Evolutionary conservation across 1,140 invertebrate species (phyloP).

Genomic region (Formica selysi): DNA sequence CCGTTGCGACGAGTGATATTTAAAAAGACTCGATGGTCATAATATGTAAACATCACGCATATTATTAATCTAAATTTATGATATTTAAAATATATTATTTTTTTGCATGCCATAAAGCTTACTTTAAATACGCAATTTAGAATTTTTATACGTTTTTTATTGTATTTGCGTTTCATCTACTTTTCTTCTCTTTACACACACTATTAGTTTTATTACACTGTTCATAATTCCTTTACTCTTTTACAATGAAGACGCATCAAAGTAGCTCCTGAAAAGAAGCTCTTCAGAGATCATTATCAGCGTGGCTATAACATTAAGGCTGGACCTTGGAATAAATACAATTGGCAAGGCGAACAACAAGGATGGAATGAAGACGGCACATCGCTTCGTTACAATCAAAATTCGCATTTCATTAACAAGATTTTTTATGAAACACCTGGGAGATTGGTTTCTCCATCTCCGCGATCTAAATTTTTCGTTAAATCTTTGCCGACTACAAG

Average conservation of each 20-base stretch:
- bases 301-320: slow-evolving; percentile 6
- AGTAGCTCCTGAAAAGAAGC: slow-evolving; percentile 5
- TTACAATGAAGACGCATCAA: neutral
- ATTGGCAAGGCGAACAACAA: neutral
- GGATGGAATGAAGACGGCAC: slow-evolving; percentile 12
- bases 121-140: neutral
- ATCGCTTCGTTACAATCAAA: neutral
- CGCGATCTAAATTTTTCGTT: neutral
- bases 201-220: neutral
- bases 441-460: neutral
- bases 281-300: slow-evolving; percentile 8
- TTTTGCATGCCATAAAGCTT: neutral
- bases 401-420: neutral
- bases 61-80: slow-evolving; percentile 10
- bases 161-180: neutral
- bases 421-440: neutral
- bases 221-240: slow-evolving; percentile 23
- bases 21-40: neutral
- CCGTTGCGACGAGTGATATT: neutral
- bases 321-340: slow-evolving; percentile 15
- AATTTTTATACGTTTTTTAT: neutral
- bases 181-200: neutral
- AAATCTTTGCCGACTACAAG: neutral
- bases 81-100: neutral
- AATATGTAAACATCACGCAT: neutral